Percentiles rank a stretch among this genome's conserved stretches.
These are phyloP conservation scores for Esox masquinongy DNA, from an alignment of 2,797 vertebrate species.

Conservation along the genomic window DNA sequence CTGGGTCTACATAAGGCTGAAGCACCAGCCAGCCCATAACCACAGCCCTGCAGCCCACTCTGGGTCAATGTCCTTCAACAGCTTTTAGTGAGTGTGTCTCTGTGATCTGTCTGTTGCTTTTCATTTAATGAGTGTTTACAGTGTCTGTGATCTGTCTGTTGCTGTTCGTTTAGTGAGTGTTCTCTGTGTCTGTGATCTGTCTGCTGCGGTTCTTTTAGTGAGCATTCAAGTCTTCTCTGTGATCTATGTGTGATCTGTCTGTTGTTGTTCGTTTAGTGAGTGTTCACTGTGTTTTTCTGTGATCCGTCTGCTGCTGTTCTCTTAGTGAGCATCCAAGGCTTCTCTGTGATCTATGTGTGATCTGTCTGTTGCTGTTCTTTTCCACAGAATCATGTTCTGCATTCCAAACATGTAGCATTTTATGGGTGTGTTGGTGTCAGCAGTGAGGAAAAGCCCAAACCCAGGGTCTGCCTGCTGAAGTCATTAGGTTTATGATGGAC, in stretches of 20 bases:
- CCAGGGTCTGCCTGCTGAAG: slow-evolving; percentile 69
- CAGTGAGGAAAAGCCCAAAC: slow-evolving; percentile 60
- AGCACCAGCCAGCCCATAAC: slow-evolving; percentile 9
- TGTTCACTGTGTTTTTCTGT: too few species aligned
- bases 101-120: slow-evolving; percentile 33
- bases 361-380: slow-evolving; percentile 37
- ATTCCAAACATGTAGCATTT: slow-evolving; percentile 66
- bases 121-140: slow-evolving; percentile 11
- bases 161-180: too few species aligned
- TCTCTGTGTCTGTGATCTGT: too few species aligned
- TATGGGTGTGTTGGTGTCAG: slow-evolving; percentile 60
- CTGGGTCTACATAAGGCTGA: neutral
- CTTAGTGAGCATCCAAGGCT: slow-evolving; percentile 3
- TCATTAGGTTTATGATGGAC: slow-evolving; percentile 71
- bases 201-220: neutral
- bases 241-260: slow-evolving; percentile 14
- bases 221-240: slow-evolving; percentile 25
- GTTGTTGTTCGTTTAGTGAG: too few species aligned
- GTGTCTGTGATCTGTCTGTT: too few species aligned
- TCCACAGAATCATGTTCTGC: slow-evolving; percentile 56
- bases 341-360: slow-evolving; percentile 30
- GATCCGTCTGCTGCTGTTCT: too few species aligned
- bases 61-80: neutral
- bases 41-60: slow-evolving; percentile 15
- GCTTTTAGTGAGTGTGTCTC: neutral